Conservation (phyloP, 2,888 invertebrate genomes). For the Kryphioiulus occultus region DNA sequence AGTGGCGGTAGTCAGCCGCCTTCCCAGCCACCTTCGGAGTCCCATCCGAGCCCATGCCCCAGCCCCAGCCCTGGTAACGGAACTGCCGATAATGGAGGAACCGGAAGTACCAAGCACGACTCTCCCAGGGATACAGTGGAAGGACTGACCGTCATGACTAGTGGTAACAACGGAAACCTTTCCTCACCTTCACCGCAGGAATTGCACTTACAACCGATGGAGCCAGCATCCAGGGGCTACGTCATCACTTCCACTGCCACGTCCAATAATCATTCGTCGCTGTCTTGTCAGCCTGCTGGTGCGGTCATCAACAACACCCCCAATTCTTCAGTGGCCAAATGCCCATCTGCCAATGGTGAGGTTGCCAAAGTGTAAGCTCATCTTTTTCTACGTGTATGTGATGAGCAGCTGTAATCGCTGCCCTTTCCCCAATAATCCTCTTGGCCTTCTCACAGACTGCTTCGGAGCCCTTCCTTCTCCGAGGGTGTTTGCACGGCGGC, state of each 20-base stretch:
- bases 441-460: not conserved
- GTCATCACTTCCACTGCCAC: not conserved
- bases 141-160: not conserved
- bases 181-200: slow-evolving; percentile 33
- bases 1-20: slow-evolving; percentile 45
- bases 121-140: not conserved
- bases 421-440: not conserved
- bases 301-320: not conserved
- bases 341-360: not conserved
- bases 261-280: not conserved
- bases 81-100: not conserved
- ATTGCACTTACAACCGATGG: not conserved
- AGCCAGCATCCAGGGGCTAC: slow-evolving; percentile 2
- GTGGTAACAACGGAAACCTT: not conserved
- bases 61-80: slow-evolving; percentile 2
- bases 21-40: slow-evolving; percentile 46
- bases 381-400: not conserved
- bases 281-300: not conserved
- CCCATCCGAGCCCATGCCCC: slow-evolving; percentile 32
- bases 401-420: not conserved
- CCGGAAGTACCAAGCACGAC: not conserved
- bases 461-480: not conserved
- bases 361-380: not conserved
- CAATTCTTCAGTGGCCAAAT: slow-evolving; percentile 23
- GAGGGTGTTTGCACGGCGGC: not conserved